Evolutionary conservation across 2,888 invertebrate species (phyloP), one percentile per base, ranked within the genome.

Genomic region (Trichopria drosophilae): DNA sequence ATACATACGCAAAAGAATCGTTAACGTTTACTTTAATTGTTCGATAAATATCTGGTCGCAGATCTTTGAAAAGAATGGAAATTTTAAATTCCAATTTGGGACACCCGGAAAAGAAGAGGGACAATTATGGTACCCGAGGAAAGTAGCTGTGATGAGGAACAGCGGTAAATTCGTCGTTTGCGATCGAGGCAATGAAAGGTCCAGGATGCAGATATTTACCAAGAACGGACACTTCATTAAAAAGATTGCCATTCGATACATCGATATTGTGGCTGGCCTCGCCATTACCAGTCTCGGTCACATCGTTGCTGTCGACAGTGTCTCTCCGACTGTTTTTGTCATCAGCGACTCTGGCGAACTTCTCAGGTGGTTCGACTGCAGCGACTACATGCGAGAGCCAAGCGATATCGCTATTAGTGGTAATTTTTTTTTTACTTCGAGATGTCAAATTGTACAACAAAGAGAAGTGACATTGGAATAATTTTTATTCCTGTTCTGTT

Each of bases 181-280:
- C 75, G 97, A 97, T 78, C 88, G 97, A 59, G 96, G 96, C 37
- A 95, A 93, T 68, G 96, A 97, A 73, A 84, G 96, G 46, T 94
- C 94, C 1, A 86, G 96, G 51, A 95, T 97, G 94, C 97, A 97
- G 77, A 93, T 97, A 63, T 97, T 97, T 73, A 94, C 93, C 31
- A 93, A 92, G 71, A 93, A 88, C 72, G 96, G 96, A 20, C 93
- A 94, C 71, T 97, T 96, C 76, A 82, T 96, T 67, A 93, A 93
- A 78, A 96, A 96, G 78, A 96, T 96, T 58, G 93, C 93, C 53
- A 87, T 88, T 58, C 81, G 90, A 60, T 91, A 90, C 76, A 90
- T 91, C 68, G 91, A 91, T 71, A 91, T 91, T 61, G 91, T 97
- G 29, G 96, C 96, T 60, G 96, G 96, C 24, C 79, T 97, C 71